Evolutionary conservation across 2,888 invertebrate species (phyloP), one percentile per base, ranked within the genome.

Genomic region (Drosophila heteroneura): DNA sequence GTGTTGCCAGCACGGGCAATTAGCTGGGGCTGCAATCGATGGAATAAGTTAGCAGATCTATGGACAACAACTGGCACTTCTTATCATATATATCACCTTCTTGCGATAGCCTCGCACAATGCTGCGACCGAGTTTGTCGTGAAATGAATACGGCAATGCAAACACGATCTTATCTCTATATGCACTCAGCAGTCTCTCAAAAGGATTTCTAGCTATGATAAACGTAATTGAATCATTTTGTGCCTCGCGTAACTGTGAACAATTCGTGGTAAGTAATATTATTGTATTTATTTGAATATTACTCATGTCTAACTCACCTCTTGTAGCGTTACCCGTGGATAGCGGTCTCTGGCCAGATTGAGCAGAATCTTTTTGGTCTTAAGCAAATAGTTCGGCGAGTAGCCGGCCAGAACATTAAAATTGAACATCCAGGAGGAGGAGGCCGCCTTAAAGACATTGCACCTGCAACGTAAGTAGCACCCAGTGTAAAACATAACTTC

Each of bases 391-490:
- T 95, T 95, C 14, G 96, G 95, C 69, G 96, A 95, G 93, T 97
- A 97, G 85, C 97, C 97, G 12, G 97, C 97, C 93, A 97, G 95
- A 62, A 97, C 94, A 93, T 97, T 97, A 93, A 97, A 97, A 94
- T 97, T 97, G 94, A 97, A 97, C 96, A 97, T 97, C 97, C 97
- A 97, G 0, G 97, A 97, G 26, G 97, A 97, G n/a, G 97, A 97
- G 4, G 97, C 97, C 7, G 97, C 96, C 94, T 97, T 97, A 92
- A 97, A 97, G 74, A 97, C 95, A 91, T 97, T 97, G 92, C 97
- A 97, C 95, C 95, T 95, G 92, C 30, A 74, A 47, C 16, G 12
- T 30, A 58, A 22, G 30, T 14, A 19, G 22, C 14, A 37, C 26
- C 37, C 22, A 28, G 22, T 47, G 5, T n/a, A 37, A n/a, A 37